Evolutionary conservation across 2,797 vertebrate genomes (phyloP).

Genomic region (Cyprinodon diabolis): DNA sequence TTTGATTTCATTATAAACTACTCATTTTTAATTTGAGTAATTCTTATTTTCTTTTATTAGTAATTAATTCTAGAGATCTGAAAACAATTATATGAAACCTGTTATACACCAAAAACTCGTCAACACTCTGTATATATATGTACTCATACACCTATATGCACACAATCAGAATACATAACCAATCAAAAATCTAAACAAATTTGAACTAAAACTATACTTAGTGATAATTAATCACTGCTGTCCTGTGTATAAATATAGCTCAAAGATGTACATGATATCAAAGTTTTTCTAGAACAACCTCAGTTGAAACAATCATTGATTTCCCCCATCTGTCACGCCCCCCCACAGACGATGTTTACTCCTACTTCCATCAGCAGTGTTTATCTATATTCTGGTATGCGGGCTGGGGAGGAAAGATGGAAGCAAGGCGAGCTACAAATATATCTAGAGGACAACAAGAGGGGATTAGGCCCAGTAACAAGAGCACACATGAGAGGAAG

Average conservation of each 20-base stretch:
- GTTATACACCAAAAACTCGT: too few species aligned
- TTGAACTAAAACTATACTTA: too few species aligned
- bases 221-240: not conserved
- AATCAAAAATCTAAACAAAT: too few species aligned
- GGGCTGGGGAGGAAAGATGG: slow-evolving; percentile 18
- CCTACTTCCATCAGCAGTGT: slow-evolving; percentile 34
- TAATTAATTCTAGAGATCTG: not conserved
- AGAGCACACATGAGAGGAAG: not conserved
- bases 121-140: too few species aligned
- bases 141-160: too few species aligned
- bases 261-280: not conserved
- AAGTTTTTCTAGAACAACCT: slow-evolving; percentile 6
- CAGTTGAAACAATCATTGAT: not conserved
- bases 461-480: slow-evolving; percentile 9
- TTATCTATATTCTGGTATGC: slow-evolving; percentile 57
- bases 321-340: slow-evolving; percentile 29
- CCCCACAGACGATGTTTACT: slow-evolving; percentile 41
- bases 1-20: too few species aligned
- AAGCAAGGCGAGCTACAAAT: slow-evolving; percentile 3
- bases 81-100: too few species aligned
- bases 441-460: slow-evolving; percentile 26
- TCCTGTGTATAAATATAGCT: not conserved
- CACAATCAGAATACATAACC: too few species aligned
- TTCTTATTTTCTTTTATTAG: too few species aligned
- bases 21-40: too few species aligned